Base-by-base conservation (phyloP, 1,140 invertebrate species). In the Sminthurides bifidus region DNA sequence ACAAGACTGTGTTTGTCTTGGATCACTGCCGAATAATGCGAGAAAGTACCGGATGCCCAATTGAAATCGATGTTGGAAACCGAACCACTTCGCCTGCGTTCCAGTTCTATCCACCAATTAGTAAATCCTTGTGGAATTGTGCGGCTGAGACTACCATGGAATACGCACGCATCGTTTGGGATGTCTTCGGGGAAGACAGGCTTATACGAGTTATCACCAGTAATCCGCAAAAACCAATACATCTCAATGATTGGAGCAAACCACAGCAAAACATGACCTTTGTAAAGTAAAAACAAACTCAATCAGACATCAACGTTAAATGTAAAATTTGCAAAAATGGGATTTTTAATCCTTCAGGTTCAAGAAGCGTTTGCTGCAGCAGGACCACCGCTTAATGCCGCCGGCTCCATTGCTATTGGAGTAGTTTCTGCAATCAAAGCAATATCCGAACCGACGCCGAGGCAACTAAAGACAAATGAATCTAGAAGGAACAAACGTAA, bases 91-190 rank as follows among this genome's bases (percentile, higher is more conserved):
- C 65, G 10, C 72, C 38, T 46, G 27, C 44, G 19, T 66, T 53
- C 52, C 54, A 74, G 69, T 77, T 79, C 66, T 86, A 86, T 68
- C 83, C 83, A 15, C 84, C 87, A 1, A 81, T 93, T 55, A 81
- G 77, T 38, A 96, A 97, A 72, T 87, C 88, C 8, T 67, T 96
- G 43, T 97, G 92, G 92, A 96, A 92, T 1, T 92, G 85, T 66
- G 85, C 84, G 66, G 85, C 95, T 1, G 93, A 98, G 76, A 84
- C 88, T 3, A 83, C 90, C 2, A 78, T 94, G 46, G 93, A 97
- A 73, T 97, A 95, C 68, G 92, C 90, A 67, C 77, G 92, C 23
- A 92, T 96, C 63, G 88, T 94, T 6, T 96, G 90, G 87, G 93
- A 98, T 74, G 76, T 96, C 24, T 95, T 92, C 75, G 89, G 91